Percentiles rank a stretch among this genome's conserved stretches.
phyloP scores from a whole-genome alignment of 1,140 invertebrate genomes.

The Atta colombica region DNA sequence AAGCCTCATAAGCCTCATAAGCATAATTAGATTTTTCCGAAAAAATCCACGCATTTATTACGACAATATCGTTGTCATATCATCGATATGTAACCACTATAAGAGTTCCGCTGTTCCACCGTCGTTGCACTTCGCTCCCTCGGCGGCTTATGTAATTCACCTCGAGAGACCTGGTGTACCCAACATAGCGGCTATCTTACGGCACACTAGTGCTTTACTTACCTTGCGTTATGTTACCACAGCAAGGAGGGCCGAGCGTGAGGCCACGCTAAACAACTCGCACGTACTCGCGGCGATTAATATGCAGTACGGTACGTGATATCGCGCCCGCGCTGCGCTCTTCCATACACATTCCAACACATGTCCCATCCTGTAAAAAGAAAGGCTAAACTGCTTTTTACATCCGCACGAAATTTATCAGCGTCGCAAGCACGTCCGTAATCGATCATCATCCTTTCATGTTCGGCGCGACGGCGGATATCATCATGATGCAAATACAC shows the following conservation, averaged over 20 bases:
- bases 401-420: slow-evolving; percentile 53
- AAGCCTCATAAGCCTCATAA: no score
- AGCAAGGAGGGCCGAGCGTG: slow-evolving; percentile 30
- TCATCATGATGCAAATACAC: slow-evolving; percentile 19
- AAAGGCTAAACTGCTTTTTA: slow-evolving; percentile 37
- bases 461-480: not conserved
- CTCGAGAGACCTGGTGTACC: slow-evolving; percentile 1
- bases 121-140: slow-evolving; percentile 22
- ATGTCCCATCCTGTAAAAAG: slow-evolving; percentile 26
- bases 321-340: slow-evolving; percentile 16
- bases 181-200: slow-evolving; percentile 49
- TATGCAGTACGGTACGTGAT: slow-evolving; percentile 70
- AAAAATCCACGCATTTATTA: not conserved
- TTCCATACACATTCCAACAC: slow-evolving; percentile 51
- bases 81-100: not conserved
- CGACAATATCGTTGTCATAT: not conserved
- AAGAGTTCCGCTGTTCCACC: not conserved
- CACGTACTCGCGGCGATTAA: slow-evolving; percentile 75
- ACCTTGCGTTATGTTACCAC: slow-evolving; percentile 60
- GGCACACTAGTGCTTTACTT: slow-evolving; percentile 62
- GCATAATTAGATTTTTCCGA: not conserved
- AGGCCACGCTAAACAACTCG: slow-evolving; percentile 72
- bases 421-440: slow-evolving; percentile 30
- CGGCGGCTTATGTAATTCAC: slow-evolving; percentile 52
- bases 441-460: slow-evolving; percentile 65